phyloP scores from a whole-genome alignment of 37 sponge, comb jelly and placozoan species.

The Halichondria panicea region DNA sequence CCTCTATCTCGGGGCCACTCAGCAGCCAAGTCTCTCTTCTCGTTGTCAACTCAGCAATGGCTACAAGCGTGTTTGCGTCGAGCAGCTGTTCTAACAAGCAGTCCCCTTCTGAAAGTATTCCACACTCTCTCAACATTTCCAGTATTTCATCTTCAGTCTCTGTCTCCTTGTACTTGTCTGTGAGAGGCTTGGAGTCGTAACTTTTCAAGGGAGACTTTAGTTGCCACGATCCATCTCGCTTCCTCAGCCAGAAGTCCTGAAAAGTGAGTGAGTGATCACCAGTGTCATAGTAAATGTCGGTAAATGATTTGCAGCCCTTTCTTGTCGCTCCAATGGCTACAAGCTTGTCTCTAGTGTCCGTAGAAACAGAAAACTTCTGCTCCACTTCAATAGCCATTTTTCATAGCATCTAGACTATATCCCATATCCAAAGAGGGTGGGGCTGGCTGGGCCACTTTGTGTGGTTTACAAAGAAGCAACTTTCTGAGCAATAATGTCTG shows the following conservation, averaged over 20 bases:
- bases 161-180: neutral
- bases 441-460: no score
- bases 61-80: neutral
- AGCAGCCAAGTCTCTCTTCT: neutral
- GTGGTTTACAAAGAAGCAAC: no score
- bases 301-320: neutral
- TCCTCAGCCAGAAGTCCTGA: neutral
- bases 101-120: neutral
- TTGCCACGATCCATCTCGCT: constrained; percentile 5
- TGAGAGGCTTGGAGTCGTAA: no score
- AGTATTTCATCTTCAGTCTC: neutral
- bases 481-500: no score
- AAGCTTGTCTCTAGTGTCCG: neutral
- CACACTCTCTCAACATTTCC: neutral
- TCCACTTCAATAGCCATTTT: constrained; percentile 14
- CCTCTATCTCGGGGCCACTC: neutral
- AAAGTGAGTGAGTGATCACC: neutral
- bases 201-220: constrained; percentile 16
- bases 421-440: no score
- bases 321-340: neutral
- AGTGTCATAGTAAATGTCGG: constrained; percentile 5
- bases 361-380: neutral
- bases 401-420: no score
- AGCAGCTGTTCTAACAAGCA: neutral
- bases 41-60: neutral